Conservation (phyloP, 2,113 vertebrate genomes). For the Hyla sarda region DNA sequence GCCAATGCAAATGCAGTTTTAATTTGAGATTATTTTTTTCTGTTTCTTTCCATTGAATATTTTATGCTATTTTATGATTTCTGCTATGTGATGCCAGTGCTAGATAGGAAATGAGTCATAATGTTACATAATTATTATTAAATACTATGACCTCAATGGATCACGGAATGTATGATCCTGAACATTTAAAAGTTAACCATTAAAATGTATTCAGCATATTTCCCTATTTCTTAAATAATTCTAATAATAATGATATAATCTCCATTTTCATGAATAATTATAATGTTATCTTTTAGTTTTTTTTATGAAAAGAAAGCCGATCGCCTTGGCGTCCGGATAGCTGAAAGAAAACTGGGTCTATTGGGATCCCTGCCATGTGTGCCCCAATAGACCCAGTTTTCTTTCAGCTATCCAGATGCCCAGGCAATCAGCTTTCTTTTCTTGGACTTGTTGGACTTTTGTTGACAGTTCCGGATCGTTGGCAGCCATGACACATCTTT, state of each 20-base stretch:
- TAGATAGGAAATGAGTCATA: background rate
- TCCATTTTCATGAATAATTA: background rate
- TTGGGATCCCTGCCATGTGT: too few relatives aligned
- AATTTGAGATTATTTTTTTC: background rate
- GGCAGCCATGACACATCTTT: too few relatives aligned
- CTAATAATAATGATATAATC: background rate
- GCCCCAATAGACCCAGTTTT: too few relatives aligned
- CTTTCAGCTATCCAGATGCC: too few relatives aligned
- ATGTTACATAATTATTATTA: conserved; percentile 18
- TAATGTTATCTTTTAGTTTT: background rate
- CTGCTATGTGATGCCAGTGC: background rate
- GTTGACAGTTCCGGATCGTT: too few relatives aligned
- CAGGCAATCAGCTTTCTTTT: too few relatives aligned
- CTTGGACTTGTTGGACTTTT: too few relatives aligned
- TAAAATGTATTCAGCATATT: background rate
- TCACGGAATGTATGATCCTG: background rate
- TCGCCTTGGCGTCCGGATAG: too few relatives aligned
- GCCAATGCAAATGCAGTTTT: background rate
- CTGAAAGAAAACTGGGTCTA: too few relatives aligned
- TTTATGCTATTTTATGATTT: conserved; percentile 7
- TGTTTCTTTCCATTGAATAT: background rate
- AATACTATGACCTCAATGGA: background rate
- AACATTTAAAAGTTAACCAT: conserved; percentile 17
- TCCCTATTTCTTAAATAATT: background rate
- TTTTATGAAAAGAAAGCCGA: too few relatives aligned